Percentiles rank a stretch among this genome's conserved stretches.
Evolutionary conservation across 2,113 vertebrate genomes (phyloP).

Genomic region (Coptodon bakossiorum): DNA sequence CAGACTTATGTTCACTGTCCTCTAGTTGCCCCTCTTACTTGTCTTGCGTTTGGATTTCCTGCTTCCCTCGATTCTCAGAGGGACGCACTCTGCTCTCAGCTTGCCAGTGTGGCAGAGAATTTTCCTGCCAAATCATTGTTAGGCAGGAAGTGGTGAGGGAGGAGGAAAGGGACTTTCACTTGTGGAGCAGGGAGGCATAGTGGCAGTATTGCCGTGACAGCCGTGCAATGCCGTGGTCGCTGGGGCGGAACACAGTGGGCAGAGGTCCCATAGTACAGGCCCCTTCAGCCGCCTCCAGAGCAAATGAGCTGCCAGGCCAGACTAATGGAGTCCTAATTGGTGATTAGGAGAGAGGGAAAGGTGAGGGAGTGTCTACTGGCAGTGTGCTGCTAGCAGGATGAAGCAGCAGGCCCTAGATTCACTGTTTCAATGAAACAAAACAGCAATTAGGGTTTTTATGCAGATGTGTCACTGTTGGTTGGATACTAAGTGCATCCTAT

Average conservation of each 20-base stretch:
- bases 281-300: slow-evolving; percentile 78
- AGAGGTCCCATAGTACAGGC: slow-evolving; percentile 80
- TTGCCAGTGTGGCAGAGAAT: slow-evolving; percentile 79
- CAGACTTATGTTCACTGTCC: slow-evolving; percentile 72
- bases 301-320: slow-evolving; percentile 92
- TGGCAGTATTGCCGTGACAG: slow-evolving; percentile 73
- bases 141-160: slow-evolving; percentile 41
- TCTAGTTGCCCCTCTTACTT: slow-evolving; percentile 65
- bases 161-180: slow-evolving; percentile 45
- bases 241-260: slow-evolving; percentile 80
- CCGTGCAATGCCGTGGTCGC: slow-evolving; percentile 66
- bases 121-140: slow-evolving; percentile 78
- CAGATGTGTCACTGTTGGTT: slow-evolving; percentile 16
- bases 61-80: slow-evolving; percentile 26
- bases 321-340: slow-evolving; percentile 99
- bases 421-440: slow-evolving; percentile 6
- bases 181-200: slow-evolving; percentile 30
- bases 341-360: slow-evolving; percentile 85
- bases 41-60: slow-evolving; percentile 33
- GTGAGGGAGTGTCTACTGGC: slow-evolving; percentile 60
- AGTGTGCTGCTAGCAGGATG: slow-evolving; percentile 34
- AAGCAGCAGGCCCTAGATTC: slow-evolving; percentile 66
- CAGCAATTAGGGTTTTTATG: slow-evolving; percentile 18
- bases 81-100: slow-evolving; percentile 49
- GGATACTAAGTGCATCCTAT: not conserved